Conservation (phyloP, 2,113 vertebrate genomes). For the Grallaria varia region DNA sequence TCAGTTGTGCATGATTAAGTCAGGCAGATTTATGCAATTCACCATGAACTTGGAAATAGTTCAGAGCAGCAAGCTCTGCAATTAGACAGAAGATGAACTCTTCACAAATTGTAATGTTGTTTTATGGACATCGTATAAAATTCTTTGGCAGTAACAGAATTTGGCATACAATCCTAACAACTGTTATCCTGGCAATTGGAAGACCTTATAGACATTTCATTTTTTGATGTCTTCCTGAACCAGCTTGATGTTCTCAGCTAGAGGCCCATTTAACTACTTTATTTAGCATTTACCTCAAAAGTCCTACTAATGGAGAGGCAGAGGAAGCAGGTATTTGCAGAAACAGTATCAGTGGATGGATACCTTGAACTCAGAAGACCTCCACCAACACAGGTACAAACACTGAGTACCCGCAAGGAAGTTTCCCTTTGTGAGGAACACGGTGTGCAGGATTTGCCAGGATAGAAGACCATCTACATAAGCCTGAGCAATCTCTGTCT, state of each 20-base stretch:
- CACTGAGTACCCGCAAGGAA: background rate
- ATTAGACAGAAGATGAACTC: background rate
- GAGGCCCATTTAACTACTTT: background rate
- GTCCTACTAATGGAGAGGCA: background rate
- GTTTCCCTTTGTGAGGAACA: background rate
- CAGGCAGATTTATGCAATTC: background rate
- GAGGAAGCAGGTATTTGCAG: background rate
- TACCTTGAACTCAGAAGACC: background rate
- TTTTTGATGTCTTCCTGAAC: background rate
- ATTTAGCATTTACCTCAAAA: background rate
- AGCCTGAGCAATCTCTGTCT: background rate
- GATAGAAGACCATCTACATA: background rate
- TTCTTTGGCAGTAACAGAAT: background rate
- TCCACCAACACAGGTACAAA: background rate
- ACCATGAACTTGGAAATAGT: background rate
- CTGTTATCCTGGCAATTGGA: background rate
- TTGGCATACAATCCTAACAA: background rate
- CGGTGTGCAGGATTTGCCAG: background rate
- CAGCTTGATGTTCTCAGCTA: background rate
- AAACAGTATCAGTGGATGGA: background rate
- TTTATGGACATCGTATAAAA: background rate
- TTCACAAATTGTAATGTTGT: background rate
- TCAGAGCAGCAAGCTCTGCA: background rate
- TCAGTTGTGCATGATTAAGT: background rate
- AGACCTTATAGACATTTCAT: background rate